A percentile compares a stretch with the other conserved stretches of the same genome.
Conservation (phyloP, 1,140 invertebrate species). For the Trichonephila inaurata region DNA sequence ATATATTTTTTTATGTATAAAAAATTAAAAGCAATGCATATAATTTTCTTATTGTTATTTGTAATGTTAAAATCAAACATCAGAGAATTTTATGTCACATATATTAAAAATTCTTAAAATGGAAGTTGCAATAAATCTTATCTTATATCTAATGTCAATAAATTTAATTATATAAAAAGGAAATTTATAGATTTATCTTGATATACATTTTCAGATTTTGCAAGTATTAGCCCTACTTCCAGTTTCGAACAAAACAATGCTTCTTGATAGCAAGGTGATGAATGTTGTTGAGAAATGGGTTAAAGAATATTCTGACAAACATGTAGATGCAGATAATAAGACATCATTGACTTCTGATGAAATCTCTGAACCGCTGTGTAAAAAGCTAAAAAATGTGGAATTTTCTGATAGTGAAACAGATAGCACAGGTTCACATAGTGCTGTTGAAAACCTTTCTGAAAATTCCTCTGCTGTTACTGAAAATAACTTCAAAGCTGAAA, state of each 20-base stretch:
- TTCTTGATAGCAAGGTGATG: slow-evolving; percentile 93
- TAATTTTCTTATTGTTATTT: too few relatives aligned
- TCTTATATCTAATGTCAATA: too few relatives aligned
- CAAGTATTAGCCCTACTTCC: slow-evolving; percentile 86
- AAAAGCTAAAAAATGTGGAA: slow-evolving; percentile 66
- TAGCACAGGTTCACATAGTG: slow-evolving; percentile 51
- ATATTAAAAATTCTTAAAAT: too few relatives aligned
- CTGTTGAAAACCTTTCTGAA: slow-evolving; percentile 36
- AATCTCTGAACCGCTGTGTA: slow-evolving; percentile 25
- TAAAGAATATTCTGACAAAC: slow-evolving; percentile 23
- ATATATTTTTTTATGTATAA: too few relatives aligned
- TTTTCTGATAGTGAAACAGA: slow-evolving; percentile 71
- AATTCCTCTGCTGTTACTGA: neutral
- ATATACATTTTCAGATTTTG: slow-evolving; percentile 69
- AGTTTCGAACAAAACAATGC: slow-evolving; percentile 94
- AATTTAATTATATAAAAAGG: too few relatives aligned
- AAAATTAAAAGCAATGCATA: too few relatives aligned
- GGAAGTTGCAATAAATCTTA: too few relatives aligned
- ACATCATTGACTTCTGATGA: neutral
- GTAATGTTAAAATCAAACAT: too few relatives aligned
- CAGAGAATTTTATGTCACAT: too few relatives aligned
- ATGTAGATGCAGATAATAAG: slow-evolving; percentile 2
- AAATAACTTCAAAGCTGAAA: slow-evolving; percentile 46
- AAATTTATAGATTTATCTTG: too few relatives aligned
- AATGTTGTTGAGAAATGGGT: slow-evolving; percentile 90